Evolutionary conservation across 1,140 invertebrate species (phyloP).

Genomic region (Micrasema longulum): DNA sequence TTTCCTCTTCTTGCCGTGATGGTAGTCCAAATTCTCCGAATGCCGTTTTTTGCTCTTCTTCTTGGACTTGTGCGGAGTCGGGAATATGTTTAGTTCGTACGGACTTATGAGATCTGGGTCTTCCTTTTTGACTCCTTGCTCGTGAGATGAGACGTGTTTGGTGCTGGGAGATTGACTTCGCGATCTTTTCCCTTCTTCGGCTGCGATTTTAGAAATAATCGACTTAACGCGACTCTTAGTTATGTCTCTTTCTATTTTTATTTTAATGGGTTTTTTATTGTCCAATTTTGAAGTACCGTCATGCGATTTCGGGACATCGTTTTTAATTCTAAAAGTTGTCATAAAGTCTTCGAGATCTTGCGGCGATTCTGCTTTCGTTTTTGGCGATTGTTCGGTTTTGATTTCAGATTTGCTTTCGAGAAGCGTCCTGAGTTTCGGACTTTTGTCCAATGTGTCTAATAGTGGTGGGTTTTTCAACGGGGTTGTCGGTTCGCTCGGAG

Average conservation of each 20-base stretch:
- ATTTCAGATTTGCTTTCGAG: slow-evolving; percentile 23
- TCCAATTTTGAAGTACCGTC: background rate
- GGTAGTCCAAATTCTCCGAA: background rate
- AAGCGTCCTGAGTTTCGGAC: slow-evolving; percentile 61
- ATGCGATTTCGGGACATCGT: background rate
- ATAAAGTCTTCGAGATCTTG: slow-evolving; percentile 26
- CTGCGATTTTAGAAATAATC: slow-evolving; percentile 28
- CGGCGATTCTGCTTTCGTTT: background rate
- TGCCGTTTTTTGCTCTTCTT: slow-evolving; percentile 36
- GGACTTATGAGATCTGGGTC: background rate
- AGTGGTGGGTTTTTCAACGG: background rate
- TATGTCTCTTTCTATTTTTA: slow-evolving; percentile 5
- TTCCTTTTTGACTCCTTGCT: background rate
- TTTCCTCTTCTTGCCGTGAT: slow-evolving; percentile 38
- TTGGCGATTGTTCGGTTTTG: slow-evolving; percentile 3
- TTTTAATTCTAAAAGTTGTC: slow-evolving; percentile 29
- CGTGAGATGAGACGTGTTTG: background rate
- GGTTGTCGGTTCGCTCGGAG: slow-evolving; percentile 40
- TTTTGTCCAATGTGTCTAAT: slow-evolving; percentile 55
- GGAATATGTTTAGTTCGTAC: slow-evolving; percentile 18
- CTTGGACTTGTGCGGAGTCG: slow-evolving; percentile 26
- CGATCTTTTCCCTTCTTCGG: slow-evolving; percentile 10
- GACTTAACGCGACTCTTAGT: slow-evolving; percentile 17
- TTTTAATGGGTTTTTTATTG: slow-evolving; percentile 1
- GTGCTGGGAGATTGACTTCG: slow-evolving; percentile 13